Base-by-base conservation (phyloP, 2,888 invertebrate species). In the Drosophila longiperda region DNA sequence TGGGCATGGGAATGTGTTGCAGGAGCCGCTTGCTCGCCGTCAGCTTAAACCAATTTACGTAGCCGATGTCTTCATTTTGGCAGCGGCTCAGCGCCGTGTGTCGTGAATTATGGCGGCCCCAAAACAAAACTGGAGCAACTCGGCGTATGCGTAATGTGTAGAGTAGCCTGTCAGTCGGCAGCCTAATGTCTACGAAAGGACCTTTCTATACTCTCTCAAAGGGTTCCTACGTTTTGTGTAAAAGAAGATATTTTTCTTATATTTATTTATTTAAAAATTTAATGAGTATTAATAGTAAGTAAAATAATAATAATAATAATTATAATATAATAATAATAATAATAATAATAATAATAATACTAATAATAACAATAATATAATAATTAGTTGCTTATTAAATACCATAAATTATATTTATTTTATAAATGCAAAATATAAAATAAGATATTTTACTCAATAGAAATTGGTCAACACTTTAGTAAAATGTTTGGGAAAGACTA, bases 41-140 rank as follows among this genome's bases (percentile, higher is more conserved):
- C 85, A 86, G 87, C 90, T 87, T 87, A 87, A 90, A 90, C 89
- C 87, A 87, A 87, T 87, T 90, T 87, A 89, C 87, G 90, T 82
- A 59, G 82, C 78, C 89, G 82, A 90, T 89, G 90, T 87, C 90
- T 87, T 87, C 84, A 87, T 87, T 76, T 70, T 73, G 77, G 82
- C 73, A 73, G 70, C 70, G 70, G 72, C 70, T 69, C 75, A 82
- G 82, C 72, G 83, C 89, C 90, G 85, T 90, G 90, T 88, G 89
- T 74, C 83, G 76, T 89, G 85, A 85, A 80, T 88, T 90, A 90
- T 90, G 83, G 83, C 74, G 78, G 63, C 73, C 67, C 72, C 53
- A 69, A 48, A 48, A 33, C 8, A 70, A 83, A 60, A 42, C 15
- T 75, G 66, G 58, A 64, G 67, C 87, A 87, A 89, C 87, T 80